Conservation (phyloP, 2,888 invertebrate species). For the Lordiphosa fenestrarum region DNA sequence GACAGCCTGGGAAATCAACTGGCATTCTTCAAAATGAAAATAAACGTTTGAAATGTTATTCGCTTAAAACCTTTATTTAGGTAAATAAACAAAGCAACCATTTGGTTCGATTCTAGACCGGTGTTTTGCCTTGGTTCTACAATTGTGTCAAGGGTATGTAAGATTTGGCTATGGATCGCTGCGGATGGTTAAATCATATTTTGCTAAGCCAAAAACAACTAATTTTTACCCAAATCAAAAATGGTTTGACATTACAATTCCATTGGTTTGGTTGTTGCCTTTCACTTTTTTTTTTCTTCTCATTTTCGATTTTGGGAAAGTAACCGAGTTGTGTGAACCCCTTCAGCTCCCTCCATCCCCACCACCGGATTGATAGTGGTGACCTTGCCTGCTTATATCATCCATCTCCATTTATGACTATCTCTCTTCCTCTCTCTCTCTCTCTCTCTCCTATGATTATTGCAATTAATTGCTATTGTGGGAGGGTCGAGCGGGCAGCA, state of each 20-base stretch:
- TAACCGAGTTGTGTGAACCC: too few relatives aligned
- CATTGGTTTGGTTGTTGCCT: constrained; percentile 9
- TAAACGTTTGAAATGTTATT: too few relatives aligned
- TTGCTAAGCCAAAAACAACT: not conserved
- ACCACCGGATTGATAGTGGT: not conserved
- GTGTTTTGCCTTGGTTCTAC: too few relatives aligned
- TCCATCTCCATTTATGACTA: constrained; percentile 1
- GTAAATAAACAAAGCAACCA: too few relatives aligned
- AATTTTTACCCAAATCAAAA: not conserved
- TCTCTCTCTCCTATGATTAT: constrained; percentile 7
- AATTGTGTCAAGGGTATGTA: too few relatives aligned
- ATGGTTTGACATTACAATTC: not conserved
- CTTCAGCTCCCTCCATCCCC: too few relatives aligned
- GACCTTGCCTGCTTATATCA: constrained; percentile 14
- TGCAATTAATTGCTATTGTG: constrained; percentile 13
- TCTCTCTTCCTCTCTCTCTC: not conserved
- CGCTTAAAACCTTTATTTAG: too few relatives aligned
- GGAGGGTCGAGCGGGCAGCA: constrained; percentile 9
- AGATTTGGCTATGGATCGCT: constrained; percentile 83
- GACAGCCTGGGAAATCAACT: too few relatives aligned
- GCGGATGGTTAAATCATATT: constrained; percentile 27
- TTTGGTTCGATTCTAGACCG: too few relatives aligned
- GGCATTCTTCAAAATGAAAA: too few relatives aligned
- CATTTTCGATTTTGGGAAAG: too few relatives aligned
- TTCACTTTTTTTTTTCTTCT: not conserved